phyloP scores from a whole-genome alignment of 2,888 invertebrate species.

The Pristionchus arcanus region DNA sequence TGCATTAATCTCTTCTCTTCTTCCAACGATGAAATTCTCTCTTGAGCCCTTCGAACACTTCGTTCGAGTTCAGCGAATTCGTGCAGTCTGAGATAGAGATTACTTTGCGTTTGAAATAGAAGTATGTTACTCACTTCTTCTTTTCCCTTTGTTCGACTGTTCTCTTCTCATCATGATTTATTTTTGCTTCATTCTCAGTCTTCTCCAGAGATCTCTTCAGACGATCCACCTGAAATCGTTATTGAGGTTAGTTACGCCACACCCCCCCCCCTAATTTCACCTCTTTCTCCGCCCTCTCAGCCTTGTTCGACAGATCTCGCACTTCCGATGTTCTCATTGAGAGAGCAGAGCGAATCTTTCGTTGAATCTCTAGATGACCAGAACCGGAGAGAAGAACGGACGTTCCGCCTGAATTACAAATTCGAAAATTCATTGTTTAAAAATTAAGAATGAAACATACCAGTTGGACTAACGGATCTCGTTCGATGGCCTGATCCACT shows the following conservation, averaged over 20 bases:
- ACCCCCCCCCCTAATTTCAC: background rate
- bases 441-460: background rate
- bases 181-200: slow-evolving; percentile 21
- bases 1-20: slow-evolving; percentile 40
- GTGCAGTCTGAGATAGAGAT: background rate
- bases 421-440: background rate
- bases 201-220: slow-evolving; percentile 44
- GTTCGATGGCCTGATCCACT: background rate
- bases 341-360: slow-evolving; percentile 53
- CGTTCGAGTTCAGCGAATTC: slow-evolving; percentile 40
- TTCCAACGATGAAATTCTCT: slow-evolving; percentile 37
- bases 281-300: slow-evolving; percentile 52
- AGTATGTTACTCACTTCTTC: slow-evolving; percentile 30
- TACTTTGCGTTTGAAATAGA: background rate
- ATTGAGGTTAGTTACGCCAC: too few relatives aligned
- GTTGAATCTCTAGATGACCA: slow-evolving; percentile 54
- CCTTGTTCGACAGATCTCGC: slow-evolving; percentile 33
- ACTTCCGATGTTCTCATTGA: slow-evolving; percentile 13
- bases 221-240: slow-evolving; percentile 15
- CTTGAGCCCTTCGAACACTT: background rate
- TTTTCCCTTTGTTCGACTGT: slow-evolving; percentile 51
- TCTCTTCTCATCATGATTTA: slow-evolving; percentile 49
- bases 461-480: slow-evolving; percentile 48
- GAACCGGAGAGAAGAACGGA: slow-evolving; percentile 25
- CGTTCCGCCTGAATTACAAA: background rate